Conservation (phyloP, 92 coral and sea anemone genomes). For the Epizoanthus illoricatus region DNA sequence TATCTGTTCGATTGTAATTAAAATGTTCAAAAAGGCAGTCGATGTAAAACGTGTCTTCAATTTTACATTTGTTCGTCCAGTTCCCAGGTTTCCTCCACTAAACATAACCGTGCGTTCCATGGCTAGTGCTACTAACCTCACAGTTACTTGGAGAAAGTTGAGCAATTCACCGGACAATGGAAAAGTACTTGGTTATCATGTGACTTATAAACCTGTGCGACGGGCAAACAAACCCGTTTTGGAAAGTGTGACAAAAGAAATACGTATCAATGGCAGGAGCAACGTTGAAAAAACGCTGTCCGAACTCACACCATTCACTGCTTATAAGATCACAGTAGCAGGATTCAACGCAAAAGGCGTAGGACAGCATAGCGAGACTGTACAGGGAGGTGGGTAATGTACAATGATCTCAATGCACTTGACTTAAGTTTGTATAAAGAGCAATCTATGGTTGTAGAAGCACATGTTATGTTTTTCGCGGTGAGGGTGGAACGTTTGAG, state of each 20-base stretch:
- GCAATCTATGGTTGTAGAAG: too few relatives aligned
- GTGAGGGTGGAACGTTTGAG: too few relatives aligned
- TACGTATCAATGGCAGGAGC: background rate
- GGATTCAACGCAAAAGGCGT: constrained; percentile 5
- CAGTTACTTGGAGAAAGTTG: background rate
- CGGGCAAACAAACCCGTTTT: background rate
- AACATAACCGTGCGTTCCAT: background rate
- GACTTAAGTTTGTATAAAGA: too few relatives aligned
- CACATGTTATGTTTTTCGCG: too few relatives aligned
- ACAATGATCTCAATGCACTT: background rate
- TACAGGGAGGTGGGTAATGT: background rate
- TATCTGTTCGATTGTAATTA: too few relatives aligned
- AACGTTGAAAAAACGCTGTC: background rate
- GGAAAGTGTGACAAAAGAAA: background rate
- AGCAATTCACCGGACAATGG: background rate
- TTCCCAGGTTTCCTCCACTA: background rate
- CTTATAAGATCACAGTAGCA: constrained; percentile 10
- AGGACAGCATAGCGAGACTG: background rate
- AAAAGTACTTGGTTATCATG: background rate
- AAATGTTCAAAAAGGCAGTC: too few relatives aligned
- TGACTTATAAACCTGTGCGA: background rate
- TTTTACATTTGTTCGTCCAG: background rate
- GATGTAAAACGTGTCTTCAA: too few relatives aligned
- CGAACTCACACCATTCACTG: constrained; percentile 23
- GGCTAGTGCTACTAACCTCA: background rate